Percentiles rank a stretch among this genome's conserved stretches.
phyloP scores from a whole-genome alignment of 2,113 vertebrate species.

The Pholis gunnellus region DNA sequence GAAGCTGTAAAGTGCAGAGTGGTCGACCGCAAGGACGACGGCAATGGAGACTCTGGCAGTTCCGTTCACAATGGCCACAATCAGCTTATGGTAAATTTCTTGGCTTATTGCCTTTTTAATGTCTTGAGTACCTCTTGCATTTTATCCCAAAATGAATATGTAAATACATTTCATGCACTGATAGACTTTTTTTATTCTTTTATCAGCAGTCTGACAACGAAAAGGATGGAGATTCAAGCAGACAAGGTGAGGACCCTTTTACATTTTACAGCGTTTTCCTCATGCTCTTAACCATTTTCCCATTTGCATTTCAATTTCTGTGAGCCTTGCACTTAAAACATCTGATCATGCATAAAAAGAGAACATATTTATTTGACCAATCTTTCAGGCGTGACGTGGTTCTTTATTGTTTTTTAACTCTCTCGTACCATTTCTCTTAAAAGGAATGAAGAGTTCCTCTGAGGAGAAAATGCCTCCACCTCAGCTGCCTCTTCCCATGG shows the following conservation, averaged over 20 bases:
- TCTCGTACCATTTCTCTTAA: conserved; percentile 17
- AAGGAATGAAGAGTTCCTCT: conserved; percentile 91
- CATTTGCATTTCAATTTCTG: conserved; percentile 56
- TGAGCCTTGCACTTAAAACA: conserved; percentile 42
- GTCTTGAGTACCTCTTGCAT: conserved; percentile 72
- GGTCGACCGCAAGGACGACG: conserved; percentile 96
- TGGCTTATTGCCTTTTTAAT: conserved; percentile 75
- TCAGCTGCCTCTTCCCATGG: conserved; percentile 90
- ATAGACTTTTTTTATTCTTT: conserved; percentile 65
- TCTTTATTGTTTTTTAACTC: conserved; percentile 19
- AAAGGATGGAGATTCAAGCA: conserved; percentile 96
- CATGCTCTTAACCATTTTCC: conserved; percentile 54
- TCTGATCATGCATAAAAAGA: conserved; percentile 21
- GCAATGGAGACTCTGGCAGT: conserved; percentile 95
- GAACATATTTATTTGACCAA: conserved; percentile 19
- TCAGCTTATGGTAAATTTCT: conserved; percentile 91
- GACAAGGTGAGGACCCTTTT: conserved; percentile 90
- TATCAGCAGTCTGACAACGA: conserved; percentile 93
- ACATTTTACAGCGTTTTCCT: conserved; percentile 24
- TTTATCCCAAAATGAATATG: conserved; percentile 61
- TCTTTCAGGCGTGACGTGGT: neutral
- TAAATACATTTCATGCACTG: conserved; percentile 66
- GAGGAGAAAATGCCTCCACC: conserved; percentile 91
- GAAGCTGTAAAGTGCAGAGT: conserved; percentile 98
- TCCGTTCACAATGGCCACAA: conserved; percentile 97